Evolutionary conservation across 2,113 vertebrate genomes (phyloP).

Genomic region (Falcunculus frontatus): DNA sequence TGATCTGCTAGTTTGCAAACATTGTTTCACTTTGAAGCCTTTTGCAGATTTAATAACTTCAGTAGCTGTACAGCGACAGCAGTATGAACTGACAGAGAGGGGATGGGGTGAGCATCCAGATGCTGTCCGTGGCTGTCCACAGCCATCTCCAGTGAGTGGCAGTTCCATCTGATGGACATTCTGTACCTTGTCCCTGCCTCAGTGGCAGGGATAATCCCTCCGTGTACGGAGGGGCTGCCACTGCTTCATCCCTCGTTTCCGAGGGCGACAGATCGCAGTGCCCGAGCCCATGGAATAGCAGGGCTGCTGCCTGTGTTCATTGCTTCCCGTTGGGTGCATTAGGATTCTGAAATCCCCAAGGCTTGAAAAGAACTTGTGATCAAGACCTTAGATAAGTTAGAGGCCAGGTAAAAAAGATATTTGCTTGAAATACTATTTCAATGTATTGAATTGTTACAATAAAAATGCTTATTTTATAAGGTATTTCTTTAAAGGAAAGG

Average conservation of each 20-base stretch:
- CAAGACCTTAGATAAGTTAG: background rate
- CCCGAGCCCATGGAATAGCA: accelerated
- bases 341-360: background rate
- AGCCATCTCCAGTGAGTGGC: background rate
- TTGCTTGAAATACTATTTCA: background rate
- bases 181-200: background rate
- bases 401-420: background rate
- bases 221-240: background rate
- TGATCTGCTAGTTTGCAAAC: background rate
- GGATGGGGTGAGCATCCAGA: background rate
- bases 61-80: background rate
- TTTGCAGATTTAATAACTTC: background rate
- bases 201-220: background rate
- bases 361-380: background rate
- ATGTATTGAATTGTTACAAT: background rate
- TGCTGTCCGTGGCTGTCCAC: accelerated
- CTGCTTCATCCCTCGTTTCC: background rate
- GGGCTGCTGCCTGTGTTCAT: background rate
- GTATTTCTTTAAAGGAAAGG: background rate
- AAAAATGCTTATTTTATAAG: background rate
- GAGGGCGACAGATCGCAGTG: accelerated
- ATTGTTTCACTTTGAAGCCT: background rate
- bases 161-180: background rate
- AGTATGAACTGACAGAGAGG: background rate
- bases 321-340: background rate